Conservation (phyloP, 2,113 vertebrate genomes). For the Polypterus bichir region DNA sequence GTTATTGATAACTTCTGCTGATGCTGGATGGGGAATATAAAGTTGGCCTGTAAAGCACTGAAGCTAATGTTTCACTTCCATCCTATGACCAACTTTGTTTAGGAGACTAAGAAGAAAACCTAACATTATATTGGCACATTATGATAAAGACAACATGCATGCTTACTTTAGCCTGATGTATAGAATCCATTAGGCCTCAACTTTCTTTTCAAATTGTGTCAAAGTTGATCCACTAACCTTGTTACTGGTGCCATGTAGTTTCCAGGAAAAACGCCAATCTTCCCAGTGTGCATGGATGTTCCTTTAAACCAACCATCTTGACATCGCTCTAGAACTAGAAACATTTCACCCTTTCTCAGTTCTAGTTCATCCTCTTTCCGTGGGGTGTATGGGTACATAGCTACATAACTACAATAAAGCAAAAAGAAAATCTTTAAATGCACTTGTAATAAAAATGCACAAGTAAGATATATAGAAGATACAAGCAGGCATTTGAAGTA, state of each 20-base stretch:
- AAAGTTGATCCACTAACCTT: slow-evolving; percentile 44
- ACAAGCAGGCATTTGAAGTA: too few species aligned
- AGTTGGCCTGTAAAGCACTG: too few species aligned
- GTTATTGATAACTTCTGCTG: too few species aligned
- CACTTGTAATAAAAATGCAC: too few species aligned
- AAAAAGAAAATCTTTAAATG: too few species aligned
- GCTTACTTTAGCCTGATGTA: not conserved
- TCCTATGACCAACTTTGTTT: too few species aligned
- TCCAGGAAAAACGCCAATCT: slow-evolving; percentile 92
- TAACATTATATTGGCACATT: too few species aligned
- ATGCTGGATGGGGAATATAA: too few species aligned
- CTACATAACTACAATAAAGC: slow-evolving; percentile 57
- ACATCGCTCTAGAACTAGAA: slow-evolving; percentile 89
- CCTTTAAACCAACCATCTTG: slow-evolving; percentile 98
- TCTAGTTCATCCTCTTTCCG: slow-evolving; percentile 94
- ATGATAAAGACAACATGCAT: not conserved
- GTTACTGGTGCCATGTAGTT: slow-evolving; percentile 95
- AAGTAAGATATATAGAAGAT: too few species aligned
- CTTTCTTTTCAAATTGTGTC: slow-evolving; percentile 9
- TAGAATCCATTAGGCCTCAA: not conserved
- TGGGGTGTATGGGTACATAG: slow-evolving; percentile 85
- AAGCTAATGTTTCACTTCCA: too few species aligned
- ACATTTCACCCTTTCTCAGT: slow-evolving; percentile 92
- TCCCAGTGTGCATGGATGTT: slow-evolving; percentile 94
- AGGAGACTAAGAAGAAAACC: too few species aligned